Conservation (phyloP, 2,113 vertebrate species). For the Raja brachyura region DNA sequence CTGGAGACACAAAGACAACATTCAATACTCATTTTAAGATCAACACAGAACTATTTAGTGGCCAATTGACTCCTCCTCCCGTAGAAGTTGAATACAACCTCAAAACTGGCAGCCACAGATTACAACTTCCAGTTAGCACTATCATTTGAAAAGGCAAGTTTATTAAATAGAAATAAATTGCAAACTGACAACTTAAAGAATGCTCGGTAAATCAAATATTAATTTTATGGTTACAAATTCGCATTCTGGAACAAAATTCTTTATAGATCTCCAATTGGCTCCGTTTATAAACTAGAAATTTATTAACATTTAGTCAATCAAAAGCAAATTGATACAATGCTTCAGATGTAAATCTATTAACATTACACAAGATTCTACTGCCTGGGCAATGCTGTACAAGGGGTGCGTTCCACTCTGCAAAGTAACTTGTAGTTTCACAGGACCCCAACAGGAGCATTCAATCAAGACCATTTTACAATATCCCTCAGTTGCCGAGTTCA, state of each 20-base stretch:
- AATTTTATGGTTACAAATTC: slow-evolving; percentile 19
- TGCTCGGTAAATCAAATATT: slow-evolving; percentile 9
- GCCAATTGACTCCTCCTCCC: background rate
- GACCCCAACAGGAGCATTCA: background rate
- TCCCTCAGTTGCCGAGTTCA: slow-evolving; percentile 34
- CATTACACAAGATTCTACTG: slow-evolving; percentile 23
- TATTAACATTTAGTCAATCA: slow-evolving; percentile 35
- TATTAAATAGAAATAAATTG: slow-evolving; percentile 15
- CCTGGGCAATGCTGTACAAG: background rate
- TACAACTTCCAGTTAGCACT: background rate
- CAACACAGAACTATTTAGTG: background rate
- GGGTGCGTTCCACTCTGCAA: slow-evolving; percentile 25
- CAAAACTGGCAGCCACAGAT: background rate
- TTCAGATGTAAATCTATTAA: slow-evolving; percentile 14
- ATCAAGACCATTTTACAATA: slow-evolving; percentile 3
- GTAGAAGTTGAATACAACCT: background rate
- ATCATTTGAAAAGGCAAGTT: background rate
- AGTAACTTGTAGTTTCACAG: background rate
- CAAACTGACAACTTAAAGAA: background rate
- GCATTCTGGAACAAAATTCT: slow-evolving; percentile 26
- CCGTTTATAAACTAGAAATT: slow-evolving; percentile 31
- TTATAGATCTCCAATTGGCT: background rate
- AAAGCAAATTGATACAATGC: slow-evolving; percentile 33
- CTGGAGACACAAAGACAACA: background rate
- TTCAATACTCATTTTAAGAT: background rate